Evolutionary conservation across 2,888 invertebrate genomes (phyloP).

Genomic region (Galeopsomyia nigrocyanea): DNA sequence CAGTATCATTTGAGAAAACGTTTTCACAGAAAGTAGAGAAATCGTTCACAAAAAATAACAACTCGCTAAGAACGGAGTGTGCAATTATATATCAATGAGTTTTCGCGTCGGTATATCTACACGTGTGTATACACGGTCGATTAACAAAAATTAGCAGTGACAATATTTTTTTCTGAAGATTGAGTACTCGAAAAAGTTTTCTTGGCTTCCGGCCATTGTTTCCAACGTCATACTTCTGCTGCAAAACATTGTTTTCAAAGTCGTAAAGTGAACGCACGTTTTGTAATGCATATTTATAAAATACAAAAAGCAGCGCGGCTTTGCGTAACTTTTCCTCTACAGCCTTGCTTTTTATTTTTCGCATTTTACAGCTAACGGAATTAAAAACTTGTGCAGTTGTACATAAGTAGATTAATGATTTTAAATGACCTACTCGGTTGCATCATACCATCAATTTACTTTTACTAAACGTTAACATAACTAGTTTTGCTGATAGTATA

Average conservation of each 20-base stretch:
- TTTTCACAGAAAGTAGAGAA: background rate
- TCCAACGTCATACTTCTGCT: background rate
- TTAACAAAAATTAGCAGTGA: conserved; percentile 7
- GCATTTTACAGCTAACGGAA: background rate
- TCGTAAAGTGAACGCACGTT: background rate
- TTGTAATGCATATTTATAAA: conserved; percentile 9
- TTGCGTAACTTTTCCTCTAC: background rate
- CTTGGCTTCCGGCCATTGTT: background rate
- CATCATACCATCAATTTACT: too few relatives aligned
- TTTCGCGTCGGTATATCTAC: background rate
- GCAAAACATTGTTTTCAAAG: background rate
- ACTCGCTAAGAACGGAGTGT: background rate
- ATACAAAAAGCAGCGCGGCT: background rate
- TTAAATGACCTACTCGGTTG: too few relatives aligned
- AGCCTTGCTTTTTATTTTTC: conserved; percentile 17
- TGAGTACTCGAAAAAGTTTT: background rate
- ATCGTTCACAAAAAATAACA: conserved; percentile 5
- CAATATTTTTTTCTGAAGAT: background rate
- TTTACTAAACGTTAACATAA: too few relatives aligned
- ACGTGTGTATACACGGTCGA: background rate
- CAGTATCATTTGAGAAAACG: background rate
- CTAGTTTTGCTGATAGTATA: too few relatives aligned
- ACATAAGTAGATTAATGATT: too few relatives aligned
- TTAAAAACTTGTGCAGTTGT: too few relatives aligned
- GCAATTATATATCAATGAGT: conserved; percentile 17